Evolutionary conservation across 1,140 invertebrate species (phyloP).

Genomic region (Achroia grisella): DNA sequence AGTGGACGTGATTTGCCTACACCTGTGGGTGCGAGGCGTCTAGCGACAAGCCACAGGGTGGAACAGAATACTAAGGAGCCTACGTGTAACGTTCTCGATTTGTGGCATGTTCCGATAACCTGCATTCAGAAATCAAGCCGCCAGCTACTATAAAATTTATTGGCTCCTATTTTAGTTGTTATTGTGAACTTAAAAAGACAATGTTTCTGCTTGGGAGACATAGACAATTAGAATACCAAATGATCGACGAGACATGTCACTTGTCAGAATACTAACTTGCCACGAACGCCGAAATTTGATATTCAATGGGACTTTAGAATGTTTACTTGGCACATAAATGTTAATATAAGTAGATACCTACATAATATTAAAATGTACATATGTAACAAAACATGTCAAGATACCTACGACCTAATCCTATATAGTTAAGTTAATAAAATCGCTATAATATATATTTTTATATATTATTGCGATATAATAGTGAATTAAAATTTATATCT

Average conservation of each 20-base stretch:
- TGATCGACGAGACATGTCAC: constrained; percentile 9
- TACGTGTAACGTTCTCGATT: constrained; percentile 58
- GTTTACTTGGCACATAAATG: too few species aligned
- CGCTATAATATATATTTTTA: too few species aligned
- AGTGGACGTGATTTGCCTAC: constrained; percentile 65
- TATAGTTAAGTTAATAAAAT: too few species aligned
- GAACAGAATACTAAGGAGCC: constrained; percentile 65
- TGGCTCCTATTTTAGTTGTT: constrained; percentile 50
- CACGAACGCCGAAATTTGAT: too few species aligned
- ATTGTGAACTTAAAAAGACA: constrained; percentile 41
- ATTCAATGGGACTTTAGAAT: too few species aligned
- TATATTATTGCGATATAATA: too few species aligned
- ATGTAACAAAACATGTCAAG: too few species aligned
- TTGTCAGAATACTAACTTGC: too few species aligned
- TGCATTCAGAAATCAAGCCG: constrained; percentile 67
- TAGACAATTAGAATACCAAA: constrained; percentile 37
- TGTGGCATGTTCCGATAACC: constrained; percentile 68
- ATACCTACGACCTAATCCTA: too few species aligned
- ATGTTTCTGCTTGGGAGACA: constrained; percentile 35
- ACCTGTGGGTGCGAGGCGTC: constrained; percentile 42
- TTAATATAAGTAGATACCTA: too few species aligned
- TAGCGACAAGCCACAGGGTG: constrained; percentile 40
- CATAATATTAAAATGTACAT: too few species aligned
- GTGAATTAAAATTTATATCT: too few species aligned
- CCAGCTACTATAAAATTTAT: constrained; percentile 61